These are phyloP conservation scores for Chionoecetes opilio DNA, from an alignment of 1,140 invertebrate genomes.

Conservation along the genomic window DNA sequence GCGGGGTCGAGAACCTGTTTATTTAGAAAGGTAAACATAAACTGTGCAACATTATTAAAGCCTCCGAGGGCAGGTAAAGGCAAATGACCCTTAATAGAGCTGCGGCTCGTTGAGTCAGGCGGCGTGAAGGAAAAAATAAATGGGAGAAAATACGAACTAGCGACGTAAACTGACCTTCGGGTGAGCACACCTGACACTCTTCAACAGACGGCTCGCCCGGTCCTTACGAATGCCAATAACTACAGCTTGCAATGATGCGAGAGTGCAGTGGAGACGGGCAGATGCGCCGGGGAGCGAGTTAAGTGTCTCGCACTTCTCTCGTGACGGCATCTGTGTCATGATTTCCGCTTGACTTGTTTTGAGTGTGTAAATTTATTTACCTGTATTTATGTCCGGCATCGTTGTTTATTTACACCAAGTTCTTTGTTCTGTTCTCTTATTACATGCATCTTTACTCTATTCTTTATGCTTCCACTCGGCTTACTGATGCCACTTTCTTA, in stretches of 20 bases:
- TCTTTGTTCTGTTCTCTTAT: not conserved
- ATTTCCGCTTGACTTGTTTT: slow-evolving; percentile 29
- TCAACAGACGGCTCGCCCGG: not conserved
- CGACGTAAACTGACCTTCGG: not conserved
- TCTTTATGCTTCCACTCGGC: not conserved
- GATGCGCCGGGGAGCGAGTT: not conserved
- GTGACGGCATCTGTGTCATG: not conserved
- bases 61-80: slow-evolving; percentile 2
- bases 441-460: too few species aligned
- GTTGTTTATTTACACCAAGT: not conserved
- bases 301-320: not conserved
- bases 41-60: not conserved
- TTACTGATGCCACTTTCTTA: not conserved
- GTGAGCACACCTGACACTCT: not conserved
- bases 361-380: not conserved
- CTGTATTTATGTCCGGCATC: not conserved
- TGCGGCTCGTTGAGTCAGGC: not conserved
- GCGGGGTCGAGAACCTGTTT: slow-evolving; percentile 25
- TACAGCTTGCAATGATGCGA: not conserved
- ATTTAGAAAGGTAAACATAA: slow-evolving; percentile 31
- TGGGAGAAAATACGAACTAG: not conserved
- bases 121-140: not conserved
- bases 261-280: not conserved
- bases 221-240: not conserved
- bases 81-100: slow-evolving; percentile 28